Evolutionary conservation across 2,113 vertebrate genomes (phyloP).

Genomic region (Chlamydotis undulata): DNA sequence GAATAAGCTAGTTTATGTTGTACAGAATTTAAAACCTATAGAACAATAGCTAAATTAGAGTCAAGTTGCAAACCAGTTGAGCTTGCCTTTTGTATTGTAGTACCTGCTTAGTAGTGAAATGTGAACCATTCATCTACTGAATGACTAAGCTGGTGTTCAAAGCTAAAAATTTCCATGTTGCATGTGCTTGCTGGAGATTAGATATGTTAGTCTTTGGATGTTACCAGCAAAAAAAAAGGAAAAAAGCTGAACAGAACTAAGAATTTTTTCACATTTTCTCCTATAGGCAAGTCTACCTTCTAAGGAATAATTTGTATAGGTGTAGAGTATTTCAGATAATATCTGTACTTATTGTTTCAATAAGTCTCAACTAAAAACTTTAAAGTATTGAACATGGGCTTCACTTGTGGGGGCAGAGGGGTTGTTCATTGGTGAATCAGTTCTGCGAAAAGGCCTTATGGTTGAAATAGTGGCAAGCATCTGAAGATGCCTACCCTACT

Average conservation of each 20-base stretch:
- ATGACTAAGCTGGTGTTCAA: constrained; percentile 38
- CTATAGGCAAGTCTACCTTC: background rate
- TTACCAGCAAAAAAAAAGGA: background rate
- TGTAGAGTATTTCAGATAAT: background rate
- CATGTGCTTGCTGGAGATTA: background rate
- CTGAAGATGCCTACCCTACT: background rate
- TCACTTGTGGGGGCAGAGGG: background rate
- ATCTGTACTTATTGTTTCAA: background rate
- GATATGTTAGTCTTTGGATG: background rate
- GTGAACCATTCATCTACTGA: constrained; percentile 35
- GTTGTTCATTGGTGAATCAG: background rate
- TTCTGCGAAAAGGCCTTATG: background rate
- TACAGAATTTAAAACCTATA: background rate
- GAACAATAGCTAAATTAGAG: constrained; percentile 45
- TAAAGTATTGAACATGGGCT: background rate
- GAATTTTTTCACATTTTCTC: background rate
- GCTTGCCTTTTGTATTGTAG: constrained; percentile 58
- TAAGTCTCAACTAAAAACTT: background rate
- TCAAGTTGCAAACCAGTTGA: constrained; percentile 53
- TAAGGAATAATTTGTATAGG: background rate
- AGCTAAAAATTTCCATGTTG: background rate
- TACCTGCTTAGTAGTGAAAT: constrained; percentile 60
- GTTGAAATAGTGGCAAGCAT: background rate
- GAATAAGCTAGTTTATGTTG: background rate
- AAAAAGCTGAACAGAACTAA: background rate